Evolutionary conservation across 2,888 invertebrate species (phyloP), one percentile per base, ranked within the genome.

Genomic region (Callyntrura guangdongensis): DNA sequence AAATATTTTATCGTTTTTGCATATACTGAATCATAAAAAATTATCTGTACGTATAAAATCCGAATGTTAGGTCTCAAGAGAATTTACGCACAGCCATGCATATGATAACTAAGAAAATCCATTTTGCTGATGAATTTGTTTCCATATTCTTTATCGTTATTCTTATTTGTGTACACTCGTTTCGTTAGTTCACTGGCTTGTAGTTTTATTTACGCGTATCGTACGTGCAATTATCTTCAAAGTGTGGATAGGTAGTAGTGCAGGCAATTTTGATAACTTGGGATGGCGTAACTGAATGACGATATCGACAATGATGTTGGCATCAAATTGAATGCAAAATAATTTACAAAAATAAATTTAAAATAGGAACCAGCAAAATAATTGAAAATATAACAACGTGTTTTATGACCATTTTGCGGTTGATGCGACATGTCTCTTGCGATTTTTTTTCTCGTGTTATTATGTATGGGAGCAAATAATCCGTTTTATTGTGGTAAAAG

Each of bases 51-150:
- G 72, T 9, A 9, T n/a, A 1, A n/a, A 69, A 9, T 74, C 20
- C 2, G 47, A 49, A 69, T 27, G 49, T 72, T 86, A 74, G 20
- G n/a, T 74, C 85, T 22, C 85, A 2, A 45, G 85, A 47, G 85
- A 74, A 53, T 84, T 72, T 22, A 25, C 25, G 0, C n/a, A 17
- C n/a, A 49, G 49, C 53, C 12, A 22, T 9, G 6, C 0, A 49
- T n/a, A 27, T 17, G 0, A 61, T 47, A 12, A 83, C 5, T 20
- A 53, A 72, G 36, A 69, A 74, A 64, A 87, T 87, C 87, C 87
- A 87, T 87, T 87, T 87, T 20, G 45, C 9, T 81, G 87, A 87
- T 87, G 81, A 87, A 69, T 14, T 81, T 69, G n/a, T 86, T 22
- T 67, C 67, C 22, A 45, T 64, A 61, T 61, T 82, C 61, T 14